A percentile compares a stretch with the other conserved stretches of the same genome.
Evolutionary conservation across 2,113 vertebrate species (phyloP).

Genomic region (Toxotes jaculatrix): DNA sequence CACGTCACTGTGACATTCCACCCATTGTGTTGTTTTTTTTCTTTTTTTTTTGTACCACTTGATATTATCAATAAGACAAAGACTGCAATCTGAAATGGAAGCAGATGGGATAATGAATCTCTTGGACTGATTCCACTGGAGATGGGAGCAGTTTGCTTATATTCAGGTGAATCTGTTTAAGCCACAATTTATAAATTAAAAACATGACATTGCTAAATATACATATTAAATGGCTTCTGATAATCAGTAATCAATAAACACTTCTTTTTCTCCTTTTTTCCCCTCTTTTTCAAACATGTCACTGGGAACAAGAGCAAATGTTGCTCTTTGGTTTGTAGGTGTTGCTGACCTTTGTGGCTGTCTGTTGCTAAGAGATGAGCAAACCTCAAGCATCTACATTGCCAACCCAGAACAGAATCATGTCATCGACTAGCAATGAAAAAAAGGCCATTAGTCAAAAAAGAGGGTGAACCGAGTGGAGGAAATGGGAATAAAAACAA

Average conservation of each 20-base stretch:
- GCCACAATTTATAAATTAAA: not conserved
- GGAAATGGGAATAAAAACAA: not conserved
- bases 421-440: constrained; percentile 18
- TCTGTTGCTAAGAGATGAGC: constrained; percentile 38
- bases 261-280: not conserved
- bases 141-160: not conserved
- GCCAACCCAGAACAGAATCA: constrained; percentile 11
- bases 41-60: constrained; percentile 16
- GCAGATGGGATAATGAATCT: constrained; percentile 4
- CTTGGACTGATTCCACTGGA: not conserved
- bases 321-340: constrained; percentile 18
- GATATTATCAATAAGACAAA: constrained; percentile 6
- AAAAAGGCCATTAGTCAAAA: constrained; percentile 4
- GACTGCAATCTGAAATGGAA: constrained; percentile 11
- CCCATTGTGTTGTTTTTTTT: not conserved
- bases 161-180: not conserved
- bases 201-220: not conserved
- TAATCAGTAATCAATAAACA: constrained; percentile 31
- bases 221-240: not conserved
- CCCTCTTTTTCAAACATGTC: not conserved
- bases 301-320: not conserved
- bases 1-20: constrained; percentile 37
- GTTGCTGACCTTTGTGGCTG: constrained; percentile 30
- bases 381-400: constrained; percentile 19
- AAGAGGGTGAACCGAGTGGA: not conserved